Evolutionary conservation across 2,888 invertebrate species (phyloP).

Genomic region (Noctua pronuba): DNA sequence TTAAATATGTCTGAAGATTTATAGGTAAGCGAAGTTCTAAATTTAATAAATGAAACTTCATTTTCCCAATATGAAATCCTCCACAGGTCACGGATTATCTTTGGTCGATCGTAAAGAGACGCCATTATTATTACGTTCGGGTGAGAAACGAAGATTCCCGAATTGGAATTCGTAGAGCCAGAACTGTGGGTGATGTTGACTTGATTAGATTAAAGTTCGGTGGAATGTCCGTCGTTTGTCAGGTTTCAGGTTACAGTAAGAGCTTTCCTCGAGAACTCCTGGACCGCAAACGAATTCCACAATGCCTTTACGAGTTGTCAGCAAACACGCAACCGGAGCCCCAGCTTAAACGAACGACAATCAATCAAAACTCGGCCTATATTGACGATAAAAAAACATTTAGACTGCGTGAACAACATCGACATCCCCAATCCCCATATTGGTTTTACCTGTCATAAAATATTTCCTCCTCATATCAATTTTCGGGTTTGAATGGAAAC

Average conservation of each 20-base stretch:
- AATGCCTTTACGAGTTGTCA: conserved; percentile 28
- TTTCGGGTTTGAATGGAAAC: conserved; percentile 40
- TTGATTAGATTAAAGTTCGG: conserved; percentile 43
- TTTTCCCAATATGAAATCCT: conserved; percentile 49
- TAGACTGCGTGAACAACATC: conserved; percentile 40
- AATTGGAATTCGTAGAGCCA: conserved; percentile 33
- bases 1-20: conserved; percentile 37
- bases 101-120: conserved; percentile 39
- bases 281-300: conserved; percentile 29
- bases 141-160: conserved; percentile 15
- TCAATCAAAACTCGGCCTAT: conserved; percentile 53
- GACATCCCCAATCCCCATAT: conserved; percentile 45
- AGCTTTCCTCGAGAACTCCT: conserved; percentile 13
- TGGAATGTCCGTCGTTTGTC: conserved; percentile 19
- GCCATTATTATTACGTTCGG: conserved; percentile 45
- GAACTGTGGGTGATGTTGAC: conserved; percentile 26
- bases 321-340: conserved; percentile 25
- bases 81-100: conserved; percentile 56
- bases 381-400: conserved; percentile 38
- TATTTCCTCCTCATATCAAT: conserved; percentile 43
- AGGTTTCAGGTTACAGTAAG: conserved; percentile 5
- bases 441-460: conserved; percentile 43
- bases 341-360: conserved; percentile 34
- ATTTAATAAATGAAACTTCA: conserved; percentile 48
- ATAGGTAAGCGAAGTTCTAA: conserved; percentile 27